phyloP scores from a whole-genome alignment of 2,888 invertebrate species.

The Belgica antarctica region DNA sequence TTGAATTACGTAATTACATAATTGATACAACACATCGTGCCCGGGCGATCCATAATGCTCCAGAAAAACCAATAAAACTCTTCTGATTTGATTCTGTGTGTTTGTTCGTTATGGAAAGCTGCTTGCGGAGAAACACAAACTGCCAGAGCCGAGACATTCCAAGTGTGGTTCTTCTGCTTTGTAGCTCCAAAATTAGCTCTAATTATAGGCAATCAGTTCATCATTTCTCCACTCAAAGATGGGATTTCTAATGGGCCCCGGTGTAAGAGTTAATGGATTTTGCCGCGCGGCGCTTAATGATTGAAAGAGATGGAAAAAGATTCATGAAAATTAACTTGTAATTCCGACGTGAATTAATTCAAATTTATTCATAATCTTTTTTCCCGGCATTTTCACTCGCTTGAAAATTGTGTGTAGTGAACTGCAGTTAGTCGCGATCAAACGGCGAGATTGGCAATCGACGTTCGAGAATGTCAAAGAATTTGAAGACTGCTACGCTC shows the following conservation, averaged over 20 bases:
- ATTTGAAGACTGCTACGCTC: too few species aligned
- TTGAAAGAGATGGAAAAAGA: slow-evolving; percentile 38
- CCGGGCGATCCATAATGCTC: background rate
- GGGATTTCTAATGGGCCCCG: slow-evolving; percentile 30
- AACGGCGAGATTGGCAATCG: background rate
- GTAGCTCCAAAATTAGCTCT: slow-evolving; percentile 38
- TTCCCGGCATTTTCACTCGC: slow-evolving; percentile 5
- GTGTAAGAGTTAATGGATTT: slow-evolving; percentile 17
- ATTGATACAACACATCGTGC: slow-evolving; percentile 1
- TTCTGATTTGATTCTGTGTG: slow-evolving; percentile 26
- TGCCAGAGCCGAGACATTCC: background rate
- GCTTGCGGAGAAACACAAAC: slow-evolving; percentile 17
- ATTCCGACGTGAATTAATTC: slow-evolving; percentile 28
- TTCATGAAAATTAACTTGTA: slow-evolving; percentile 40
- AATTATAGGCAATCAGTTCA: slow-evolving; percentile 43
- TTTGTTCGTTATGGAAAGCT: slow-evolving; percentile 6
- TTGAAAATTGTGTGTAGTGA: too few species aligned
- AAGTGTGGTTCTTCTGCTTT: slow-evolving; percentile 18
- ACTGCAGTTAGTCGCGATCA: too few species aligned
- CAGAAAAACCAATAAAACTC: slow-evolving; percentile 40
- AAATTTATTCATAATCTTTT: slow-evolving; percentile 40
- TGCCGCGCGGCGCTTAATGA: slow-evolving; percentile 42
- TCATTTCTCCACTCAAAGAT: slow-evolving; percentile 8
- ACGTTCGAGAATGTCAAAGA: background rate
- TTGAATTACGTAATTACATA: slow-evolving; percentile 41